These are phyloP conservation scores for Poeciliopsis presidionis DNA, from an alignment of 2,797 vertebrate species.

Conservation along the genomic window DNA sequence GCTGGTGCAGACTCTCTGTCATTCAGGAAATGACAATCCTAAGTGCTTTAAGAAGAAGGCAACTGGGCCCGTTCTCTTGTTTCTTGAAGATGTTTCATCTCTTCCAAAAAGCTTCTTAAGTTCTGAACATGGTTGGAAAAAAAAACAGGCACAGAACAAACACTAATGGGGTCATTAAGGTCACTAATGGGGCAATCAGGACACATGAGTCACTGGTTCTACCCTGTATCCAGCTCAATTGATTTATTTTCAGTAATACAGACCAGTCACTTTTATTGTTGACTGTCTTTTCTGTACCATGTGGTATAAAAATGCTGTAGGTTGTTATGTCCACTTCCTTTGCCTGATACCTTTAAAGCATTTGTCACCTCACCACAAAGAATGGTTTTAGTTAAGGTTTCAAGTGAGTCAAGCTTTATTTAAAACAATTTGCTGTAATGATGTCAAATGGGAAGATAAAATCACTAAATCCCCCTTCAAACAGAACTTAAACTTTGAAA, in stretches of 20 bases:
- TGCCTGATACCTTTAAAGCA: background rate
- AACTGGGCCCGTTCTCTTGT: background rate
- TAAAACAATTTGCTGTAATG: background rate
- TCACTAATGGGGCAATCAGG: slow-evolving; percentile 1
- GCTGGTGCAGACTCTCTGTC: background rate
- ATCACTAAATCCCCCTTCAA: background rate
- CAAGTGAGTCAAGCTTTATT: background rate
- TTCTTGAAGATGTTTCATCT: background rate
- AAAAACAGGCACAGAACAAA: background rate
- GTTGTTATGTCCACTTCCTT: background rate
- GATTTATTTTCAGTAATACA: background rate
- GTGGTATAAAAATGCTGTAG: background rate
- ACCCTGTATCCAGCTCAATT: background rate
- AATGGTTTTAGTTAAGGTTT: background rate
- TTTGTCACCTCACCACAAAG: background rate
- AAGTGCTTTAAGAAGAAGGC: background rate
- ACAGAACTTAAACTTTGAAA: background rate
- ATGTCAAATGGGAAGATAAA: background rate
- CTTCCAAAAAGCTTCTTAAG: background rate
- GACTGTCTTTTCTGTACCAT: background rate
- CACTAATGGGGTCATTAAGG: background rate
- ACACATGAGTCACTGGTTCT: background rate
- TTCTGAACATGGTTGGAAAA: background rate
- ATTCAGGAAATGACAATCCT: background rate
- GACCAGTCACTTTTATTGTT: background rate